A percentile compares a stretch with the other conserved stretches of the same genome.
These are phyloP conservation scores for Caranx melampygus DNA, from an alignment of 2,113 vertebrate genomes.

Conservation along the genomic window DNA sequence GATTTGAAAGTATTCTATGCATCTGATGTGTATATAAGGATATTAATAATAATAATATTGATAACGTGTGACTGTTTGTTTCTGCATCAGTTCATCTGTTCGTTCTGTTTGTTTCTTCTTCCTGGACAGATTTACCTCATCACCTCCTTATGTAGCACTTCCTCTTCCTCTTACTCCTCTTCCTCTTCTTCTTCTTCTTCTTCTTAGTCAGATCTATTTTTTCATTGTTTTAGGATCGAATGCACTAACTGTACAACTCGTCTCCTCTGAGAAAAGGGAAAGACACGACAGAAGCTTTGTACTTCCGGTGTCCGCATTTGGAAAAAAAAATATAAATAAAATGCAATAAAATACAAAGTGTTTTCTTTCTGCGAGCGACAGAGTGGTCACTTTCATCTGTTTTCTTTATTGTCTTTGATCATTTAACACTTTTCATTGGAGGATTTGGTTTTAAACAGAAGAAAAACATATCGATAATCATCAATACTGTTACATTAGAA, in stretches of 20 bases:
- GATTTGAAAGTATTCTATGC: slow-evolving; percentile 81
- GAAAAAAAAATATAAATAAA: slow-evolving; percentile 69
- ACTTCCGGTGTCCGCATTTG: slow-evolving; percentile 69
- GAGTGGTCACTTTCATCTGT: no score
- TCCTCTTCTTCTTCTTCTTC: slow-evolving; percentile 44
- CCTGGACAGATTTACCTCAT: slow-evolving; percentile 77
- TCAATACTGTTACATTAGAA: no score
- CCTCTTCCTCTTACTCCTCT: slow-evolving; percentile 49
- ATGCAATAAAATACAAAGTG: slow-evolving; percentile 32
- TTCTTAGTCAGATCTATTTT: slow-evolving; percentile 76
- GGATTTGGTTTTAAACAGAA: not conserved
- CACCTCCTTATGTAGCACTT: slow-evolving; percentile 79
- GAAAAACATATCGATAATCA: not conserved
- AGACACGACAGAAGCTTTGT: slow-evolving; percentile 52
- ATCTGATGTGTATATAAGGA: slow-evolving; percentile 69
- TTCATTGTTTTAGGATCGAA: slow-evolving; percentile 71
- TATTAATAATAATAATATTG: slow-evolving; percentile 32
- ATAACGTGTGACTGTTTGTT: slow-evolving; percentile 46
- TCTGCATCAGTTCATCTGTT: slow-evolving; percentile 46
- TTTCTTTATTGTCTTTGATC: not conserved
- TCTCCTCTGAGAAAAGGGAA: slow-evolving; percentile 26
- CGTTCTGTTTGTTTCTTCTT: slow-evolving; percentile 58
- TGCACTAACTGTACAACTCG: slow-evolving; percentile 71
- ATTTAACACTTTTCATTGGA: not conserved
- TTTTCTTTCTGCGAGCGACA: slow-evolving; percentile 4